Evolutionary conservation across 2,888 invertebrate species (phyloP), one percentile per base, ranked within the genome.

Genomic region (Lypha dubia): DNA sequence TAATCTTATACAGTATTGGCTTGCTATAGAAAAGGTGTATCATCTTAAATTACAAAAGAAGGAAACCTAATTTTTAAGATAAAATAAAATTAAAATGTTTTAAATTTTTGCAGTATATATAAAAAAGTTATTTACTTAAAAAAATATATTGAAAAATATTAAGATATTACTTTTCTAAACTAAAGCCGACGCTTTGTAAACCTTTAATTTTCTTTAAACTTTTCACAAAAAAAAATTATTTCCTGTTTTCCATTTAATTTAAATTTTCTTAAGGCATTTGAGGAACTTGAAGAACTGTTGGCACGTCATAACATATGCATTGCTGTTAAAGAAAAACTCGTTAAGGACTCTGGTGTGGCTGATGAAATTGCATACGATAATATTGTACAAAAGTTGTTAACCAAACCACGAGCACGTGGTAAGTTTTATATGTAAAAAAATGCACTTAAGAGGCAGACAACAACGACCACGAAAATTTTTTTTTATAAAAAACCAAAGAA

Each of bases 281-380:
- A 98, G 91, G 98, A 98, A 90, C 93, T 99, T 86, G 98, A 98
- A 91, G 97, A 96, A 76, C 93, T 97, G 51, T 93, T 99, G 74
- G 95, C 96, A 0, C 94, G 95, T 87, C 94, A 96, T 91, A 95
- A 96, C 86, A 97, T 99, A 92, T 99, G 98, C 93, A 97, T 98
- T 87, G 98, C 98, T 0, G 95, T 97, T 73, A 98, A 98, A 89
- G 98, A 98, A 91, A 98, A 97, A 91, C 93, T 99, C 79, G 97
- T 97, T 76, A 98, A 98, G 91, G 98, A 98, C 92, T 98, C 98
- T 0, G 98, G 98, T 17, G 98, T 98, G 2, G 98, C 98, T 0
- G 95, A 95, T 87, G 97, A 97, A 90, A 94, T 94, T 11, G 96
- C 96, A 56, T 98, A 98, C 91, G 98, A 98, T 91, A 95, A 94